These are phyloP conservation scores for Aleiodes sp. DNA, from an alignment of 1,140 invertebrate species.

Conservation along the genomic window DNA sequence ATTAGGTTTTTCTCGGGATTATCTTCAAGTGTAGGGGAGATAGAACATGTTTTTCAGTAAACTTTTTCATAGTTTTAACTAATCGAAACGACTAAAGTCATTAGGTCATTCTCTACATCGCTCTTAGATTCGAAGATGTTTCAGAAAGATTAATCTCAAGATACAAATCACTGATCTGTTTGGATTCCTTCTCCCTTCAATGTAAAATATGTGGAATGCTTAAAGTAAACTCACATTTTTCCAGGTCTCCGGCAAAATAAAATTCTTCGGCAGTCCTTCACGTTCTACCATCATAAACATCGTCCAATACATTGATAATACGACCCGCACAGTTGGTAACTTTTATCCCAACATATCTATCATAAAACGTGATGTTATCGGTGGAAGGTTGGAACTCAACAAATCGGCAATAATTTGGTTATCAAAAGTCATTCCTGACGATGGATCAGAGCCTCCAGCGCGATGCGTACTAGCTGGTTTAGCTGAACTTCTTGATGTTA, in stretches of 20 bases:
- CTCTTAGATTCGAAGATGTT: too few species aligned
- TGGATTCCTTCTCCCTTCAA: too few species aligned
- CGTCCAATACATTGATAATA: constrained; percentile 73
- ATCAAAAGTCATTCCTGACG: constrained; percentile 71
- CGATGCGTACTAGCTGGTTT: constrained; percentile 74
- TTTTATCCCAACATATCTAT: constrained; percentile 71
- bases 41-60: too few species aligned
- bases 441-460: constrained; percentile 71
- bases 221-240: neutral
- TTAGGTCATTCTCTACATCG: too few species aligned
- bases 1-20: too few species aligned
- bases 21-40: too few species aligned
- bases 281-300: constrained; percentile 76
- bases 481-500: constrained; percentile 72
- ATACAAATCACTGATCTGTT: too few species aligned
- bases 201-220: neutral
- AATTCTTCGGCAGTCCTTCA: constrained; percentile 75
- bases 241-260: constrained; percentile 77
- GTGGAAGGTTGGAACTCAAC: constrained; percentile 68
- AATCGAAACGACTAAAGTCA: too few species aligned
- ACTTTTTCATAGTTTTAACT: too few species aligned
- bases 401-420: constrained; percentile 72
- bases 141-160: too few species aligned
- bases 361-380: constrained; percentile 50
- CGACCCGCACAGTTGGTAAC: constrained; percentile 69